Percentiles rank a stretch among this genome's conserved stretches.
phyloP scores from a whole-genome alignment of 1,140 invertebrate genomes.

The Aphelenchoides avenae region DNA sequence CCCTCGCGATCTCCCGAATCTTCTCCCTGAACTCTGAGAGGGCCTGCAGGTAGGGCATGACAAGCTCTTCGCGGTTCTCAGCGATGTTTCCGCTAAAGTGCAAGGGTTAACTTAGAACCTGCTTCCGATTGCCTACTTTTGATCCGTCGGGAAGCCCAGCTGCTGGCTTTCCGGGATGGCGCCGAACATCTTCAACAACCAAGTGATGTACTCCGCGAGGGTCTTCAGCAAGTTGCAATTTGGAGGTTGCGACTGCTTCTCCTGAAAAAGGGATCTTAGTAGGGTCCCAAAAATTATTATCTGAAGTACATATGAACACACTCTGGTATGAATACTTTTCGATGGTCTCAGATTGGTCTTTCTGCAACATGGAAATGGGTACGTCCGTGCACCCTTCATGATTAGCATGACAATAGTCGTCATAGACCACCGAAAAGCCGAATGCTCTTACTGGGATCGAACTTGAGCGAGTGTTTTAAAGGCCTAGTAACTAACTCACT shows the following conservation, averaged over 20 bases:
- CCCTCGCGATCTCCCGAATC: constrained; percentile 72
- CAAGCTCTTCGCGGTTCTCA: constrained; percentile 67
- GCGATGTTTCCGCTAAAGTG: constrained; percentile 25
- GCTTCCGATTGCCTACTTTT: constrained; percentile 24
- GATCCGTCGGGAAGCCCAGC: constrained; percentile 72
- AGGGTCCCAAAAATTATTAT: no score
- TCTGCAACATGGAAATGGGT: background rate
- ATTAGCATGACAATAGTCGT: constrained; percentile 11
- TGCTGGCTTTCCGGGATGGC: constrained; percentile 69
- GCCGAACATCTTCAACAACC: constrained; percentile 82
- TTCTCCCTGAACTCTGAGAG: constrained; percentile 79
- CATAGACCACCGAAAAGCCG: background rate
- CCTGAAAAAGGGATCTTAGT: constrained; percentile 16
- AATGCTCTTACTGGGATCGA: background rate
- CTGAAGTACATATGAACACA: no score
- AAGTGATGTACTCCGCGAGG: constrained; percentile 73
- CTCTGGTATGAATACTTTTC: background rate
- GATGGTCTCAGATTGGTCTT: constrained; percentile 2
- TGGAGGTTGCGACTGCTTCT: constrained; percentile 31
- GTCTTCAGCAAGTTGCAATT: constrained; percentile 63
- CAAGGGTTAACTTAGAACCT: constrained; percentile 4
- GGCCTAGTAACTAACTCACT: no score
- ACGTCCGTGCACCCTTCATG: constrained; percentile 1
- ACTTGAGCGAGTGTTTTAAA: background rate
- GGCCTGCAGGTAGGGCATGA: constrained; percentile 81